Evolutionary conservation across 1,140 invertebrate species (phyloP).

Genomic region (Radopholus similis): DNA sequence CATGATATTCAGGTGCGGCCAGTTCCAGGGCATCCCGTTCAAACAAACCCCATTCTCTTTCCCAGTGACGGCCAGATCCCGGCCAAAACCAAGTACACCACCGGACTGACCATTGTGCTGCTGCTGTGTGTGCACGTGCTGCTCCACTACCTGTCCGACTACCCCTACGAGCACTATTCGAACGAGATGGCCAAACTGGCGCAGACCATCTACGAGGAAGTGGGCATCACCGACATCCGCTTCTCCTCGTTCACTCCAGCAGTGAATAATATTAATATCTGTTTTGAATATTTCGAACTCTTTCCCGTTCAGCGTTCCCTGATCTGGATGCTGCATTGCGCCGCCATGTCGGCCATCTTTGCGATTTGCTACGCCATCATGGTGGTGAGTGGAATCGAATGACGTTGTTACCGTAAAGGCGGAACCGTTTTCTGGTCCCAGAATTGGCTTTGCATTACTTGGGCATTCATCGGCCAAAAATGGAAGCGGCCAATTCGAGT

Average conservation of each 20-base stretch:
- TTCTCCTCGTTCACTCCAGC: slow-evolving; percentile 16
- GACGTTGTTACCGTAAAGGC: too few relatives aligned
- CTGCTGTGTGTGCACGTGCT: slow-evolving; percentile 6
- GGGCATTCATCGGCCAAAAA: too few relatives aligned
- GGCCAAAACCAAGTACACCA: slow-evolving; percentile 6
- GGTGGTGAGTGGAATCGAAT: background rate
- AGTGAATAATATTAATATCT: too few relatives aligned
- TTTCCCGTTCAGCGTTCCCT: background rate
- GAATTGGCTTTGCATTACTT: background rate
- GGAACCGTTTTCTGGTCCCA: too few relatives aligned
- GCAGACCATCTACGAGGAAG: background rate
- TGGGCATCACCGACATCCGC: slow-evolving; percentile 12
- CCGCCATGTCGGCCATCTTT: slow-evolving; percentile 5
- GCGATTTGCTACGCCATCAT: slow-evolving; percentile 8
- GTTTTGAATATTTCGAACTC: background rate
- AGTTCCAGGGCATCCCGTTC: too few relatives aligned
- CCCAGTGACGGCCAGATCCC: slow-evolving; percentile 10
- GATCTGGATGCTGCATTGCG: slow-evolving; percentile 8
- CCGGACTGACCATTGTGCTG: background rate
- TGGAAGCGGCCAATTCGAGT: too few relatives aligned
- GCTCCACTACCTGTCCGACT: slow-evolving; percentile 13
- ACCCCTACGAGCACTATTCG: slow-evolving; percentile 1
- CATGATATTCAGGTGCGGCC: too few relatives aligned
- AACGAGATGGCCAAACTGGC: slow-evolving; percentile 7
- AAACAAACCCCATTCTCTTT: too few relatives aligned